A percentile compares a stretch with the other conserved stretches of the same genome.
These are phyloP conservation scores for Carcina quercana DNA, from an alignment of 2,888 invertebrate genomes.

Conservation along the genomic window DNA sequence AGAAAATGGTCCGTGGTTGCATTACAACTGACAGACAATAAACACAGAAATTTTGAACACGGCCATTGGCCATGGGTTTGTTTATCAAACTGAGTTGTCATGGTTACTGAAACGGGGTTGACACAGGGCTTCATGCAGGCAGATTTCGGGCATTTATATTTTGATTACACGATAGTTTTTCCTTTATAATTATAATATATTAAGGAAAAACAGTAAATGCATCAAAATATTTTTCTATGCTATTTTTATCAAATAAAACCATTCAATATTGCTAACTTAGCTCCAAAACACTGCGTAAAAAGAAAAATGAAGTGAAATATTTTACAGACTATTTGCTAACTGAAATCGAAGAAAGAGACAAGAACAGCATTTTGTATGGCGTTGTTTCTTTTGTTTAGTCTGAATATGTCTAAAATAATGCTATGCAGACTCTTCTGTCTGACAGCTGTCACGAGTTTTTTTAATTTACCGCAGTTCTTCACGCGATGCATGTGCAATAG, in stretches of 20 bases:
- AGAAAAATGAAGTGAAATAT: too few species aligned
- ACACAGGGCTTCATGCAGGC: too few species aligned
- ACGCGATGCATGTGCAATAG: constrained; percentile 11
- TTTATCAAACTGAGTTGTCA: constrained; percentile 45
- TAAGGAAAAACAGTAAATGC: too few species aligned
- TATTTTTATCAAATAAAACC: too few species aligned
- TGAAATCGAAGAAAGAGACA: not conserved
- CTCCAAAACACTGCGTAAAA: too few species aligned
- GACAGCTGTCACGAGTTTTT: constrained; percentile 7
- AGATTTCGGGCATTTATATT: too few species aligned
- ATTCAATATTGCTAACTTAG: too few species aligned
- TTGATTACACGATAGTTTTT: too few species aligned
- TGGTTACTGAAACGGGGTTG: constrained; percentile 40
- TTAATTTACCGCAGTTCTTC: constrained; percentile 3
- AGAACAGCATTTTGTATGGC: not conserved
- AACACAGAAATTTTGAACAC: constrained; percentile 60
- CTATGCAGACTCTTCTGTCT: not conserved
- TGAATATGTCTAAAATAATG: not conserved
- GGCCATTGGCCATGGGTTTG: constrained; percentile 62
- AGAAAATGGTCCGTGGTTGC: constrained; percentile 42
- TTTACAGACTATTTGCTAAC: too few species aligned
- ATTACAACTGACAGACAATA: constrained; percentile 63
- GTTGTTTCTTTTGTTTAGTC: not conserved
- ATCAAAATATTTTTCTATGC: too few species aligned
- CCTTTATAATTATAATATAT: too few species aligned